Evolutionary conservation across 2,797 vertebrate species (phyloP).

Genomic region (Pteronotus mesoamericanus): DNA sequence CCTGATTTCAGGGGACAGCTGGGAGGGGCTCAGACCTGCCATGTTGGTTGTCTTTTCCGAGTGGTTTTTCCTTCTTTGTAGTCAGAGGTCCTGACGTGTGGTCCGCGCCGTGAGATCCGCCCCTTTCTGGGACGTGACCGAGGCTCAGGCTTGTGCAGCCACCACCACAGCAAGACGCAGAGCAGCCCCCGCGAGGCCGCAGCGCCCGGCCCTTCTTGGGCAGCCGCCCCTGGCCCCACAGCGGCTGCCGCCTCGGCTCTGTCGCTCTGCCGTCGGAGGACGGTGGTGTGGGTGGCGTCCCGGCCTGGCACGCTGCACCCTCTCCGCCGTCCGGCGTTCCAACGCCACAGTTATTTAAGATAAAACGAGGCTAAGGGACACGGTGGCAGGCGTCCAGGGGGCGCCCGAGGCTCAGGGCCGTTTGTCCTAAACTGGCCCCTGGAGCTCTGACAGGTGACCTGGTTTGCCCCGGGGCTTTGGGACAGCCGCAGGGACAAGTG

Average conservation of each 20-base stretch:
- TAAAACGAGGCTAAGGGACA: neutral
- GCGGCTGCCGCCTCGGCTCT: fast-evolving
- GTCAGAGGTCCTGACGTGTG: neutral
- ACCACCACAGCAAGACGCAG: neutral
- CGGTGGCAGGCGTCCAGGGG: neutral
- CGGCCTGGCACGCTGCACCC: neutral
- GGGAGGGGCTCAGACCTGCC: neutral
- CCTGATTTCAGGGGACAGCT: neutral
- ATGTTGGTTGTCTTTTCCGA: neutral
- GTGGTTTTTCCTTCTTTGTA: neutral
- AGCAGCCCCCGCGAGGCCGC: neutral
- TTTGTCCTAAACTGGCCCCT: neutral
- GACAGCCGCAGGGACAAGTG: neutral
- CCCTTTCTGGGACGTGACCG: neutral
- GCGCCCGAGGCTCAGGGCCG: neutral
- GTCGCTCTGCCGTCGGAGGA: neutral
- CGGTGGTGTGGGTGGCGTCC: neutral
- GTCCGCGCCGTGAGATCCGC: neutral
- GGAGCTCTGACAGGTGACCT: neutral
- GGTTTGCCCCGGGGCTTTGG: neutral
- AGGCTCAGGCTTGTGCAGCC: neutral
- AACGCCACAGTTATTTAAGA: neutral
- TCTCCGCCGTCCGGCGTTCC: neutral
- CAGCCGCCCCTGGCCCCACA: neutral
- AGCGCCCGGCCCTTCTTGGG: neutral